Percentiles rank a stretch among this genome's conserved stretches.
phyloP scores from a whole-genome alignment of 2,888 invertebrate species.

The Amblyteles armatorius region DNA sequence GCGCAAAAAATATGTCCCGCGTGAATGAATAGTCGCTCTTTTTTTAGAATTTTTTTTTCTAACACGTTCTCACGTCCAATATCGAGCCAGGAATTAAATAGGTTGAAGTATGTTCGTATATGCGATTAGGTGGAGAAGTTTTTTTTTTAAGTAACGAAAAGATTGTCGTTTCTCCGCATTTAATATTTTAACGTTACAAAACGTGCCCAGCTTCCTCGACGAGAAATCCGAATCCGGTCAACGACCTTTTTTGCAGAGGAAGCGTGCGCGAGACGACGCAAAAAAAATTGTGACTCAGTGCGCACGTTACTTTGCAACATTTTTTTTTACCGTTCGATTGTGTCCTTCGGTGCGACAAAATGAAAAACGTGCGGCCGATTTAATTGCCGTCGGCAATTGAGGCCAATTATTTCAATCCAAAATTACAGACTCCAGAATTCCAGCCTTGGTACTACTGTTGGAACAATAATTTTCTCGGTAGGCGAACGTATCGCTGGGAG shows the following conservation, averaged over 20 bases:
- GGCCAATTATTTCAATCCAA: slow-evolving; percentile 34
- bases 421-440: slow-evolving; percentile 12
- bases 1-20: slow-evolving; percentile 16
- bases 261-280: too few relatives aligned
- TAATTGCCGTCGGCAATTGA: slow-evolving; percentile 36
- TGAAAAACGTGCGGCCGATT: slow-evolving; percentile 10
- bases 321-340: background rate
- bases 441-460: background rate
- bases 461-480: background rate
- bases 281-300: background rate
- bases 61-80: background rate
- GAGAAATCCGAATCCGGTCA: background rate
- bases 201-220: background rate
- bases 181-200: background rate
- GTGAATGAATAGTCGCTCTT: background rate
- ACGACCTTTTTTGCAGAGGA: background rate
- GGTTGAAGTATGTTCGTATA: too few relatives aligned
- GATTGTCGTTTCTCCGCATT: background rate
- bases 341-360: slow-evolving; percentile 32
- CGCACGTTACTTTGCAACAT: background rate
- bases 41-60: background rate
- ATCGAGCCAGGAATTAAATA: background rate
- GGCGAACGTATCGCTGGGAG: background rate
- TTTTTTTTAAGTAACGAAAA: too few relatives aligned
- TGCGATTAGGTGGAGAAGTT: too few relatives aligned